Conservation (phyloP, 2,888 invertebrate species). For the Melieria picta region DNA sequence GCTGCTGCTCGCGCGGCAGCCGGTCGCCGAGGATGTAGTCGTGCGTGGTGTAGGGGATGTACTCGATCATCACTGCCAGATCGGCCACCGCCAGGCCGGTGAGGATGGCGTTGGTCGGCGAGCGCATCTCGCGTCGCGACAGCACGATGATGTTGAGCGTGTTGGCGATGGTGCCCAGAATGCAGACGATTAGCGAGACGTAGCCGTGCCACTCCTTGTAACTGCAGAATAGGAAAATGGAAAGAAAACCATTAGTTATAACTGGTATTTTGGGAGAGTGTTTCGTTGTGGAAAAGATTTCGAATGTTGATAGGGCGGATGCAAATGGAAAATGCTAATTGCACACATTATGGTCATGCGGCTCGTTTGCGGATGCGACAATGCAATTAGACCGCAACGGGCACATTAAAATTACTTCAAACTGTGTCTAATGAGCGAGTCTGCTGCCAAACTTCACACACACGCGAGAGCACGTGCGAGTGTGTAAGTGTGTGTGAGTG, state of each 20-base stretch:
- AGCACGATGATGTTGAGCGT: constrained; percentile 91
- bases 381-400: too few relatives aligned
- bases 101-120: constrained; percentile 91
- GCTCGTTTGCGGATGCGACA: too few relatives aligned
- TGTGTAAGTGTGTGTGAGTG: too few relatives aligned
- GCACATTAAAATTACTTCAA: too few relatives aligned
- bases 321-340: neutral
- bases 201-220: constrained; percentile 85
- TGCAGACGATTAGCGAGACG: constrained; percentile 85
- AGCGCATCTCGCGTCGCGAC: constrained; percentile 88
- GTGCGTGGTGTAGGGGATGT: constrained; percentile 89
- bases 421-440: too few relatives aligned
- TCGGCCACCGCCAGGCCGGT: constrained; percentile 92
- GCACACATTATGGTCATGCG: neutral
- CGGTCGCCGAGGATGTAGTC: constrained; percentile 73
- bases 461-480: too few relatives aligned
- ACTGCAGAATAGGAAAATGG: constrained; percentile 59
- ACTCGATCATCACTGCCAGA: constrained; percentile 93
- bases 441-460: too few relatives aligned
- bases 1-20: constrained; percentile 68
- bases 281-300: too few relatives aligned
- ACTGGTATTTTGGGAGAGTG: too few relatives aligned
- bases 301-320: neutral
- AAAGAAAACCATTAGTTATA: neutral
- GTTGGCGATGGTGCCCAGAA: constrained; percentile 90